Base-by-base conservation (phyloP, 2,888 invertebrate genomes). In the Ornithoptera priamus region DNA sequence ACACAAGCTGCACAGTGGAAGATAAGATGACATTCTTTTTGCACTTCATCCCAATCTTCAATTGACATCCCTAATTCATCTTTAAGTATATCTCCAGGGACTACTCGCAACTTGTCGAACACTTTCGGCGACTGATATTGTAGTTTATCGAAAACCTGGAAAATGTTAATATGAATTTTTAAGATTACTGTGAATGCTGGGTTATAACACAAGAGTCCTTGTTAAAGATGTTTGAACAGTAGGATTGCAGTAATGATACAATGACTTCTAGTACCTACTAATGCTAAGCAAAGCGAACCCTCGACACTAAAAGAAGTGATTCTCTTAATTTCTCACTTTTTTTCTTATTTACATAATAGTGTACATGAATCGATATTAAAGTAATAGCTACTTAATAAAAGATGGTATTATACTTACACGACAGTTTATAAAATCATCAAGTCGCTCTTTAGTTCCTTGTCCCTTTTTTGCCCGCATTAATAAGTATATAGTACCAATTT, bases 1-100 rank as follows among this genome's bases (percentile, higher is more conserved):
- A 98, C 96, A 76, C 97, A 97, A 46, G 97, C 97, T 8, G 97
- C 97, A 80, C 96, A 96, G 80, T 97, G 97, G 85, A 97, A 96
- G 17, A 97, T 93, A 12, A 97, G 93, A 71, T 96, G 93, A 22
- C 95, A 94, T 71, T 95, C 94, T 8, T 93, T 85, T 68, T 93
- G 91, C 36, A 97, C 79, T 67, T 93, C 84, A 62, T 92, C 84
- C 66, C 94, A 93, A 76, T 95, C 94, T 63, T 93, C 89, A 1
- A 84, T 75, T 2, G 92, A 92, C 4, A 96, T 87, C 0, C 94
- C 95, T 75, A 96, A 88, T 72, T 93, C 91, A n/a, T 94, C 93
- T 20, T 86, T 83, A 12, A 94, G 86, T 15, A 95, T 93, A 80
- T 96, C 96, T 1, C 96, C 96, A 22, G 94, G 88, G 5, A 97